Base-by-base conservation (phyloP, 1,140 invertebrate species). In the Cyphomyrmex costatus region DNA sequence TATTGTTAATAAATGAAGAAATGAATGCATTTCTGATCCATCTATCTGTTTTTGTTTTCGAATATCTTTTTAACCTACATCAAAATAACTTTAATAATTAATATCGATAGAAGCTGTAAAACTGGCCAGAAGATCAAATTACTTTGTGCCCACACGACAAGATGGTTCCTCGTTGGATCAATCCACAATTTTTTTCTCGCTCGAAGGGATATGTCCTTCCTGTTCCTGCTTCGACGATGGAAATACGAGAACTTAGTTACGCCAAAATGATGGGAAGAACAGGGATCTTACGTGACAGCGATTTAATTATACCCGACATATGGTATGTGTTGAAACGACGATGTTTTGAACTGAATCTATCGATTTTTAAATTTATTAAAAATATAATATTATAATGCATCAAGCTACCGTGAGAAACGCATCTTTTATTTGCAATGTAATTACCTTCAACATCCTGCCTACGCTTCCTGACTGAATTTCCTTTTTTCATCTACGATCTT, bases 401-500 rank as follows among this genome's bases (percentile, higher is more conserved):
- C 79, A 87, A 85, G 60, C 66, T 51, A 63, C 56, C 36, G 16
- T 66, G 65, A 42, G 53, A 87, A 88, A 90, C 80, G 87, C 71
- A 27, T 85, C 68, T 89, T 82, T 80, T 89, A 80, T 90, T 89
- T 89, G 66, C 76, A 42, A 90, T 89, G 89, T 89, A 90, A 87
- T 84, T 89, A 90, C 46, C 80, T 53, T 58, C 49, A 53, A 88
- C 88, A 87, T 87, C 70, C 85, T 87, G 53, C 36, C 61, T 77
- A 33, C 84, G 68, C 27, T 89, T 83, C 68, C 66, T 68, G 60
- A 21, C 46, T 21, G 49, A 16, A 24, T 86, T 63, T 78, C 56
- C 53, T 74, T n/a, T 36, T 53, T 68, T 7, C 87, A 89, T 58
- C 73, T 56, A 89, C 60, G 53, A 78, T 16, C n/a, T n/a, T 27